Percentiles rank a stretch among this genome's conserved stretches.
These are phyloP conservation scores for Macroglossus sobrinus DNA, from an alignment of 2,113 vertebrate species.

Conservation along the genomic window DNA sequence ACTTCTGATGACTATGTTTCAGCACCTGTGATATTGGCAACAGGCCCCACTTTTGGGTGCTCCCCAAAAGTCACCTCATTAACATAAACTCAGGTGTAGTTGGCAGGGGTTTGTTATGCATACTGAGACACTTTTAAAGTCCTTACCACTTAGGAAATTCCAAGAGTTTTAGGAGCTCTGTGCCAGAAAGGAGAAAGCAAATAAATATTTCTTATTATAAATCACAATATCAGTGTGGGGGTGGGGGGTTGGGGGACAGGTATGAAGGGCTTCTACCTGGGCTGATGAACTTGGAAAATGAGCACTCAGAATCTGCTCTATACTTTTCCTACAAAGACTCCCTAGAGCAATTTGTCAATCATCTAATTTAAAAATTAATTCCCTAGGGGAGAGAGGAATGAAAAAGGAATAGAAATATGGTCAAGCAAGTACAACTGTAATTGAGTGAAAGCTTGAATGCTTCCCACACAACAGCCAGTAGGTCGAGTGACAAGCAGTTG, in stretches of 20 bases:
- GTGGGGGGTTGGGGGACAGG: too few relatives aligned
- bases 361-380: not conserved
- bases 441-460: not conserved
- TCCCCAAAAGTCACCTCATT: not conserved
- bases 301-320: not conserved
- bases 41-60: not conserved
- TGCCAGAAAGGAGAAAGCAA: too few relatives aligned
- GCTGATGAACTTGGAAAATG: not conserved
- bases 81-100: too few relatives aligned
- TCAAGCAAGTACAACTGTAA: not conserved
- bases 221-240: too few relatives aligned
- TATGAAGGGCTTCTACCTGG: not conserved
- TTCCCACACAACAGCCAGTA: not conserved
- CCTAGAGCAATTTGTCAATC: not conserved
- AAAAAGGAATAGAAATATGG: not conserved
- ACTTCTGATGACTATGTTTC: not conserved
- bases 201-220: too few relatives aligned
- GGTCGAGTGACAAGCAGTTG: not conserved
- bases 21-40: not conserved
- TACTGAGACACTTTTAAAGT: too few relatives aligned
- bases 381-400: not conserved
- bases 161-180: too few relatives aligned
- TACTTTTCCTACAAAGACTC: not conserved
- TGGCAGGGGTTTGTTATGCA: too few relatives aligned
- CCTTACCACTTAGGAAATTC: too few relatives aligned